A percentile compares a stretch with the other conserved stretches of the same genome.
Evolutionary conservation across 1,140 invertebrate genomes (phyloP).

Genomic region (Ruditapes philippinarum): DNA sequence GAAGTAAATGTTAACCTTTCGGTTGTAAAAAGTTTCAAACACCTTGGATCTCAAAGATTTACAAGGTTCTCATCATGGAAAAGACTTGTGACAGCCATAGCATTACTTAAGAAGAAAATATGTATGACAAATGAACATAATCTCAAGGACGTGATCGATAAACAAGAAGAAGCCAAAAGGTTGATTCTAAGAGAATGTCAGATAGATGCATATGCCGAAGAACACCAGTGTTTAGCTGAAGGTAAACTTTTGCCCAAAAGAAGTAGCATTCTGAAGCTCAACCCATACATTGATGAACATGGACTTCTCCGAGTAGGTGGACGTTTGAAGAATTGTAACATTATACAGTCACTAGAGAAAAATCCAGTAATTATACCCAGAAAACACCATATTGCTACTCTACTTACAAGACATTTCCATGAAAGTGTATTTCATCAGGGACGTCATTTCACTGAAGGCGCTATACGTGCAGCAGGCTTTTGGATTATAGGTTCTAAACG

Average conservation of each 20-base stretch:
- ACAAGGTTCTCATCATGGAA: not conserved
- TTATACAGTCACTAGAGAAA: not conserved
- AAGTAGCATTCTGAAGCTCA: constrained; percentile 1
- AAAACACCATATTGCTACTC: not conserved
- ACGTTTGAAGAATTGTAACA: not conserved
- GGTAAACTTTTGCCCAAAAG: not conserved
- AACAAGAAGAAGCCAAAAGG: not conserved
- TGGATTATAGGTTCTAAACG: constrained; percentile 31
- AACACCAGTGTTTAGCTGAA: not conserved
- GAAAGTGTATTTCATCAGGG: constrained; percentile 46
- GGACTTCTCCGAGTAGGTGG: constrained; percentile 33
- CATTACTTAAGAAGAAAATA: not conserved
- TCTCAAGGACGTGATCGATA: not conserved
- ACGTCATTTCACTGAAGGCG: constrained; percentile 30
- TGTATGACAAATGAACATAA: not conserved
- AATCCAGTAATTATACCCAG: constrained; percentile 24
- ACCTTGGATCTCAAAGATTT: not conserved
- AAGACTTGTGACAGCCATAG: not conserved
- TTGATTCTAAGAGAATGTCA: not conserved
- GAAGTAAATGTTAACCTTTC: not conserved
- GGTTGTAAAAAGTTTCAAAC: not conserved
- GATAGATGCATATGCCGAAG: not conserved
- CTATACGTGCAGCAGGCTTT: constrained; percentile 6
- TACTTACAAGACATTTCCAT: constrained; percentile 11
- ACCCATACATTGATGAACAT: constrained; percentile 3